Evolutionary conservation across 2,113 vertebrate species (phyloP), one percentile per base, ranked within the genome.

Genomic region (Petroica traversi): DNA sequence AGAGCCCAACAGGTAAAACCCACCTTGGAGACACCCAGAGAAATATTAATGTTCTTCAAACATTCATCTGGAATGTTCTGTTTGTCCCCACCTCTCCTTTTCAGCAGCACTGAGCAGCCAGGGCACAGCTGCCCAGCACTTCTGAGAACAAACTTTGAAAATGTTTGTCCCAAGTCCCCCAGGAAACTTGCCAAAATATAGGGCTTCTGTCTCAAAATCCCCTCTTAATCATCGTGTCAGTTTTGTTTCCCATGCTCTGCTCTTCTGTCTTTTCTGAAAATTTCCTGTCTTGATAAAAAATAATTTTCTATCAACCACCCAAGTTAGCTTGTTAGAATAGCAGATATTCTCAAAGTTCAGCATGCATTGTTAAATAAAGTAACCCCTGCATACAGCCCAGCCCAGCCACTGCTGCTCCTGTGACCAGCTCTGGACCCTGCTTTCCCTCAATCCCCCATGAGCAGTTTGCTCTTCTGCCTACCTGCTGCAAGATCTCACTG

Each of bases 401-500:
- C 38, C 28, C 75, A 41, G 69, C 18, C 66, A 8, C 41, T 2
- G 4, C 4, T 33, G 48, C 79, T 73, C 29, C 85, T 34, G 31
- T 48, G 51, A 9, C 5, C 31, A 66, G 5, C 43, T 31, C 51
- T 34, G 2, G 1, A 51, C 16, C 48, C 88, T 41, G 40, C 61
- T 75, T 34, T 58, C 69, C 83, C 66, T 24, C 11, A 4, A 46
- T 3, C 17, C 38, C 41, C 26, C 11, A 9, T 0, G 16, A 16
- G 38, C 72, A 75, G 22, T 69, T 66, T 69, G 19, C 20, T 54
- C 71, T 69, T 64, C 45, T 23, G 14, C 97, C 92, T 97, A 99
- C 99, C 99, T 99, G 98, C 96, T 99, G 98, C 78, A 99, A 95
- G 96, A 99, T 99, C 73, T 99, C 98, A 83, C 98, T 96, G 45